Conservation (phyloP, 2,797 vertebrate genomes). For the Rhodeus uyekii region DNA sequence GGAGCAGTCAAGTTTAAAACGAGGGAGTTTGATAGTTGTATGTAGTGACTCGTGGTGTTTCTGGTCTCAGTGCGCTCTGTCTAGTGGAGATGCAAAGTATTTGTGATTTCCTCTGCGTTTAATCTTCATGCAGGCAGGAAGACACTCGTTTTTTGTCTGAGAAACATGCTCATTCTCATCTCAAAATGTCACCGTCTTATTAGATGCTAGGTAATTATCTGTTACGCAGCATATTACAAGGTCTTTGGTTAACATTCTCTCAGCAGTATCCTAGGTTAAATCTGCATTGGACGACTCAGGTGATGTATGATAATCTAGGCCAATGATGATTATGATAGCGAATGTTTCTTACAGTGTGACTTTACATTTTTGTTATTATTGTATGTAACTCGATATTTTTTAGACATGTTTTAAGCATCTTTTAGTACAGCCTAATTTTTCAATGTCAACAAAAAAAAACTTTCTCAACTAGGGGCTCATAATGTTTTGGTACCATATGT, state of each 20-base stretch:
- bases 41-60: not conserved
- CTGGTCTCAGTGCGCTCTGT: not conserved
- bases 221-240: not conserved
- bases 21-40: not conserved
- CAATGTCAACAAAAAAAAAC: not conserved
- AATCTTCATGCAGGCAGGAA: constrained; percentile 62
- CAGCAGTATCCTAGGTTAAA: not conserved
- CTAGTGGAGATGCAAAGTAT: constrained; percentile 15
- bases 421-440: not conserved
- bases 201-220: not conserved
- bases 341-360: not conserved
- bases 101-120: constrained; percentile 51
- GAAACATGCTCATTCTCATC: not conserved
- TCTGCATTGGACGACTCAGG: not conserved
- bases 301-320: not conserved
- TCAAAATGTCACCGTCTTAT: not conserved
- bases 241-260: not conserved
- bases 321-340: not conserved
- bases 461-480: not conserved
- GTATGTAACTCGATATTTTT: not conserved
- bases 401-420: not conserved
- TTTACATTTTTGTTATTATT: not conserved
- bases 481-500: no score
- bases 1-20: not conserved
- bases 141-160: constrained; percentile 50